Conservation (phyloP, 1,140 invertebrate genomes). For the Cardiocondyla obscurior region DNA sequence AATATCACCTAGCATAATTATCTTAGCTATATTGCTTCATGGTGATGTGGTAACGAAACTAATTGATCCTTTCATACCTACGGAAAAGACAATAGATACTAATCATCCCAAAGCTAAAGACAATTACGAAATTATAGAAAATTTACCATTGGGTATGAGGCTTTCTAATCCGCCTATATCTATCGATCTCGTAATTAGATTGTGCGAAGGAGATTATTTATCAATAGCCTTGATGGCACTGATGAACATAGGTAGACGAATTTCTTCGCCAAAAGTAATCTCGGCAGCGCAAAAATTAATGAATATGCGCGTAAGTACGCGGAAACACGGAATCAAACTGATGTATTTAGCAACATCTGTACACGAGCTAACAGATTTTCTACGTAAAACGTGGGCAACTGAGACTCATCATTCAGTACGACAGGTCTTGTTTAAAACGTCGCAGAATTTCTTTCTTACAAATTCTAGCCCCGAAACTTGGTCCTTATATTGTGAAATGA, state of each 20-base stretch:
- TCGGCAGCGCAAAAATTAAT: constrained; percentile 58
- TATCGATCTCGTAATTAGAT: constrained; percentile 47
- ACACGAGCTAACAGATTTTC: constrained; percentile 48
- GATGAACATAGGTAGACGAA: constrained; percentile 41
- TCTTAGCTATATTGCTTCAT: constrained; percentile 62
- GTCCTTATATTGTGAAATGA: constrained; percentile 57
- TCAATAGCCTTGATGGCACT: constrained; percentile 17
- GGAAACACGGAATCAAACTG: constrained; percentile 74
- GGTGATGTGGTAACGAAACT: constrained; percentile 59
- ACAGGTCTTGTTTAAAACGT: constrained; percentile 57
- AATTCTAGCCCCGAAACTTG: constrained; percentile 59
- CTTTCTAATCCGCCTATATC: constrained; percentile 69
- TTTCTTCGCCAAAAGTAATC: constrained; percentile 28
- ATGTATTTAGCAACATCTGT: constrained; percentile 58
- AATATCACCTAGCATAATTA: background rate
- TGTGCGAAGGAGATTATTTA: constrained; percentile 70
- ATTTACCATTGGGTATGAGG: background rate
- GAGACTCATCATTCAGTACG: constrained; percentile 73
- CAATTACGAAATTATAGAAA: background rate
- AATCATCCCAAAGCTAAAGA: background rate
- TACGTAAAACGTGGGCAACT: constrained; percentile 50
- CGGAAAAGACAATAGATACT: background rate
- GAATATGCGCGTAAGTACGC: constrained; percentile 62
- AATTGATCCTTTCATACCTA: constrained; percentile 64
- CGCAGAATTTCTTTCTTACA: constrained; percentile 52